Conservation (phyloP, 2,888 invertebrate genomes). For the Actias luna region DNA sequence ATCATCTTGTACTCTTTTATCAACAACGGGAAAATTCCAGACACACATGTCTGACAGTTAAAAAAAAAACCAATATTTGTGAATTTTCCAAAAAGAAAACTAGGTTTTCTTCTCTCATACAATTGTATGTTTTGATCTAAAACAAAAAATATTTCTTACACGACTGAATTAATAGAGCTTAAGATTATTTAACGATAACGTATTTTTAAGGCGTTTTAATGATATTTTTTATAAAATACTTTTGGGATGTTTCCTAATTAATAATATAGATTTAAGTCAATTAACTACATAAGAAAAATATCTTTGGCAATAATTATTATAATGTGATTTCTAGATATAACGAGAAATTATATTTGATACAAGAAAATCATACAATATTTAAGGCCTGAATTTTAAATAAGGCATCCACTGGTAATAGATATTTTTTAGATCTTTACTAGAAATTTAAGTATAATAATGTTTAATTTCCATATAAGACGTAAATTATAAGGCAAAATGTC, state of each 20-base stretch:
- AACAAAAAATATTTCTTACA: conserved; percentile 16
- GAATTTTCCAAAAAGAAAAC: background rate
- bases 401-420: conserved; percentile 22
- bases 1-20: background rate
- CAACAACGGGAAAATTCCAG: background rate
- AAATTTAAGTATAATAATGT: conserved; percentile 15
- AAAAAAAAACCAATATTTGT: too few relatives aligned
- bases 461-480: background rate
- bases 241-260: conserved; percentile 21
- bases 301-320: conserved; percentile 57
- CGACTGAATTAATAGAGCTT: conserved; percentile 52
- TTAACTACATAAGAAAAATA: conserved; percentile 49
- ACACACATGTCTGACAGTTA: background rate
- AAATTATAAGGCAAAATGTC: conserved; percentile 45
- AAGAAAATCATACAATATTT: conserved; percentile 30
- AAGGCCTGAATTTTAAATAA: conserved; percentile 37
- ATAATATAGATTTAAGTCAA: conserved; percentile 52
- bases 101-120: background rate
- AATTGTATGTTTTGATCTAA: conserved; percentile 8
- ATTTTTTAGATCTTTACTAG: conserved; percentile 18
- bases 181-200: conserved; percentile 28
- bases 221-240: conserved; percentile 19
- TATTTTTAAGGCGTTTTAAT: conserved; percentile 9
- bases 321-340: conserved; percentile 51
- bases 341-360: conserved; percentile 18